phyloP scores from a whole-genome alignment of 2,797 vertebrate species.

The Microctenopoma lineatum region DNA sequence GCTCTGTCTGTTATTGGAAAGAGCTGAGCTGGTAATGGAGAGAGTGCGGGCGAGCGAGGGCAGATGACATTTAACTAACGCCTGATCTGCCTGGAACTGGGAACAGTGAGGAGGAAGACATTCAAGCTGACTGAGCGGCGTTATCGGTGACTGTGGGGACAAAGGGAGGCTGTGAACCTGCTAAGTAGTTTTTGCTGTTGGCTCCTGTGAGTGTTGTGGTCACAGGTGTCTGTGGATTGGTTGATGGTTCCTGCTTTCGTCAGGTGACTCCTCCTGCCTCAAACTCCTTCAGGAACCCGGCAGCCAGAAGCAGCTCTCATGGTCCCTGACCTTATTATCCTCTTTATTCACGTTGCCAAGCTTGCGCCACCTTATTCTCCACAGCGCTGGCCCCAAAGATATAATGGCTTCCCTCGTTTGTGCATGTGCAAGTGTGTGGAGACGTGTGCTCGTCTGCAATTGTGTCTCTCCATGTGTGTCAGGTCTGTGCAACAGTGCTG shows the following conservation, averaged over 20 bases:
- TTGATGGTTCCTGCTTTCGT: slow-evolving; percentile 63
- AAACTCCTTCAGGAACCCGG: slow-evolving; percentile 47
- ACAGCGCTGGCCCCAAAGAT: slow-evolving; percentile 38
- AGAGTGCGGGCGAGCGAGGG: slow-evolving; percentile 34
- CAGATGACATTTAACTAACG: slow-evolving; percentile 69
- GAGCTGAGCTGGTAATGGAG: slow-evolving; percentile 41
- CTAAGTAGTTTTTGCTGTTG: slow-evolving; percentile 74
- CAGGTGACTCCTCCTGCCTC: slow-evolving; percentile 59
- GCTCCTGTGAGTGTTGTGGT: slow-evolving; percentile 45
- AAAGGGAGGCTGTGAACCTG: slow-evolving; percentile 54
- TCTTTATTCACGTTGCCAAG: slow-evolving; percentile 49
- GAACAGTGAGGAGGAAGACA: slow-evolving; percentile 47
- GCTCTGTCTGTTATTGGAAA: slow-evolving; percentile 59
- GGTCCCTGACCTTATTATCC: slow-evolving; percentile 67
- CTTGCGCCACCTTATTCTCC: slow-evolving; percentile 39
- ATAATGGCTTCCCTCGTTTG: slow-evolving; percentile 38
- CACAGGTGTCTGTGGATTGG: slow-evolving; percentile 64
- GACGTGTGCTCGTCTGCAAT: slow-evolving; percentile 35
- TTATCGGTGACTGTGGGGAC: slow-evolving; percentile 56
- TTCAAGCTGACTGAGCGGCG: slow-evolving; percentile 57
- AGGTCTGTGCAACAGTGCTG: slow-evolving; percentile 45
- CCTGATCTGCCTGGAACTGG: slow-evolving; percentile 60
- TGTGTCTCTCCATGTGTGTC: slow-evolving; percentile 44
- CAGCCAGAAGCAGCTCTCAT: slow-evolving; percentile 55
- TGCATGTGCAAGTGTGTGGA: slow-evolving; percentile 3